Evolutionary conservation across 2,113 vertebrate species (phyloP).

Genomic region (Oxygymnocypris stewartii): DNA sequence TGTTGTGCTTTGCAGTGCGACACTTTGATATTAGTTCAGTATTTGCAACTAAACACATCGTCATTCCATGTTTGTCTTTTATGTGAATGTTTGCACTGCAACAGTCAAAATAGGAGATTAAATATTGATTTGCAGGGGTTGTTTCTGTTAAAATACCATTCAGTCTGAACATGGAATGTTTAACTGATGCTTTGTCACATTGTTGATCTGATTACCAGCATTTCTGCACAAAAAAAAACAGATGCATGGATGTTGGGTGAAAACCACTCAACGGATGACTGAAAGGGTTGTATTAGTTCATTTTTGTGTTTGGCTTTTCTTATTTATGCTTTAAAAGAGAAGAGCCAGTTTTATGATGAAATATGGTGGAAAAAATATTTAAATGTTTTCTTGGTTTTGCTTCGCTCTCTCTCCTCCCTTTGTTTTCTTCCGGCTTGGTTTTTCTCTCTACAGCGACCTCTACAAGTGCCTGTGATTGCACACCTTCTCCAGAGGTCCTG

Average conservation of each 20-base stretch:
- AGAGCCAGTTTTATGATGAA: slow-evolving; percentile 3
- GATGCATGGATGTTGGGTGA: neutral
- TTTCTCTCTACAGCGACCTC: neutral
- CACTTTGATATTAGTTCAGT: slow-evolving; percentile 9
- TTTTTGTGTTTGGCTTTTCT: slow-evolving; percentile 4
- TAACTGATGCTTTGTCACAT: neutral
- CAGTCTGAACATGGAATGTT: neutral
- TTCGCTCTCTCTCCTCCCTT: neutral
- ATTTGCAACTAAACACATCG: neutral
- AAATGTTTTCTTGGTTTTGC: neutral
- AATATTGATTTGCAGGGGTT: neutral
- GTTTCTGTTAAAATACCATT: neutral
- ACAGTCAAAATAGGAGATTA: neutral
- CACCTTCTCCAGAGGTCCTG: slow-evolving; percentile 24
- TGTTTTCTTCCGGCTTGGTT: neutral
- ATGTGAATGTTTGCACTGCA: neutral
- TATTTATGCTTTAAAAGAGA: neutral
- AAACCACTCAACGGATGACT: neutral
- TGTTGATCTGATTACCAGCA: slow-evolving; percentile 28
- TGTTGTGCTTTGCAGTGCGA: slow-evolving; percentile 25
- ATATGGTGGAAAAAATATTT: neutral
- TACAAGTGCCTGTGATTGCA: slow-evolving; percentile 51
- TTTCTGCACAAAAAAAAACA: slow-evolving; percentile 13
- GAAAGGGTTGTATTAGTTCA: neutral
- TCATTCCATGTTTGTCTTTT: neutral